Percentiles rank a stretch among this genome's conserved stretches.
These are phyloP conservation scores for Caenorhabditis uteleia DNA, from an alignment of 2,888 invertebrate genomes.

Conservation along the genomic window DNA sequence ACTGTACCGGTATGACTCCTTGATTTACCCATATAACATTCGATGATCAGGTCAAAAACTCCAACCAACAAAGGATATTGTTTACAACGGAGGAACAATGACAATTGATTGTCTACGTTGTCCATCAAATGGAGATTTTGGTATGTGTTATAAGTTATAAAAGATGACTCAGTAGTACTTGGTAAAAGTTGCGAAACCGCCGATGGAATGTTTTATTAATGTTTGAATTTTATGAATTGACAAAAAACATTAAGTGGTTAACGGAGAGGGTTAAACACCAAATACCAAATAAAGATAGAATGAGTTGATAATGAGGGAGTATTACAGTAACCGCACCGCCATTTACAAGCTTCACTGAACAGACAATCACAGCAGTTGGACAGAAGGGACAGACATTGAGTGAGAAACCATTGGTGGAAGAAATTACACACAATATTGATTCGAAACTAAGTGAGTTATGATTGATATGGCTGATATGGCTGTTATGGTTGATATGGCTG, in stretches of 20 bases:
- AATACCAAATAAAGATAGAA: conserved; percentile 1
- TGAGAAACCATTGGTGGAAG: conserved; percentile 39
- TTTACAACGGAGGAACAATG: conserved; percentile 40
- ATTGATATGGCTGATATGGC: too few relatives aligned
- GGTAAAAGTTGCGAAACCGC: neutral
- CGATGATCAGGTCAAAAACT: conserved; percentile 33
- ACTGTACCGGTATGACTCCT: conserved; percentile 42
- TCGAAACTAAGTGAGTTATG: conserved; percentile 31
- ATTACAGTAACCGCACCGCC: conserved; percentile 56
- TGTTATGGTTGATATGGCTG: too few relatives aligned
- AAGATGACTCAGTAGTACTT: neutral
- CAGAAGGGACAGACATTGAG: conserved; percentile 13
- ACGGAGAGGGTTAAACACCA: conserved; percentile 9
- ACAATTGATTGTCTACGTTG: conserved; percentile 62
- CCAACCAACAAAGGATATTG: conserved; percentile 33
- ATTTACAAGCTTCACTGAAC: conserved; percentile 45
- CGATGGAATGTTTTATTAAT: conserved; percentile 25
- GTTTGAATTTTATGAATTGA: conserved; percentile 20
- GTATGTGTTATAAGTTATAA: conserved; percentile 27
- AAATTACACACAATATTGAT: conserved; percentile 48
- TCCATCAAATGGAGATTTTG: conserved; percentile 56
- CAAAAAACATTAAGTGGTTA: conserved; percentile 14
- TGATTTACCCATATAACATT: too few relatives aligned
- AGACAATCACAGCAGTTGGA: conserved; percentile 44
- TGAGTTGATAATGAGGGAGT: neutral